phyloP scores from a whole-genome alignment of 2,888 invertebrate species.

The Dysmachus trigonus region DNA sequence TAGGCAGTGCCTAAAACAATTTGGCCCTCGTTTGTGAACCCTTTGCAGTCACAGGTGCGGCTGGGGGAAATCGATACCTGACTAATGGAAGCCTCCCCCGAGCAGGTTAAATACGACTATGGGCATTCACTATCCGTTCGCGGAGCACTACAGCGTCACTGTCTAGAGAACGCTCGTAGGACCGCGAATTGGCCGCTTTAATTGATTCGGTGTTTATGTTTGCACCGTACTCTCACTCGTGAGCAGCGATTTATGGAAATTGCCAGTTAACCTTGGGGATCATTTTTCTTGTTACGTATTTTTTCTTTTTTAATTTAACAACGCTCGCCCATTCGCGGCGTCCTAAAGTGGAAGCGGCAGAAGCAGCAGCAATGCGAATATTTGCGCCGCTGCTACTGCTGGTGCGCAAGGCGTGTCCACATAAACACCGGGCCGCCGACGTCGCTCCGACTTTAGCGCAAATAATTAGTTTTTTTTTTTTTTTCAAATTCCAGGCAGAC shows the following conservation, averaged over 20 bases:
- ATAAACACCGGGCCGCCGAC: background rate
- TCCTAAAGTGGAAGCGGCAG: background rate
- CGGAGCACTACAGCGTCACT: background rate
- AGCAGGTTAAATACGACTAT: background rate
- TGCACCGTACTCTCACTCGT: background rate
- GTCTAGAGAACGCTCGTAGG: background rate
- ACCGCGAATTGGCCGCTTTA: background rate
- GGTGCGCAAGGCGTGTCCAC: background rate
- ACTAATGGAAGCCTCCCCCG: background rate
- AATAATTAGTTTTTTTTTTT: background rate
- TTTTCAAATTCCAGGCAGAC: background rate
- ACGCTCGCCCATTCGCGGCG: background rate
- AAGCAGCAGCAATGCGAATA: background rate
- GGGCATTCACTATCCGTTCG: background rate
- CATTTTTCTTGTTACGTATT: too few species aligned
- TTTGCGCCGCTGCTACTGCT: background rate
- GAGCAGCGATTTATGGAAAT: conserved; percentile 10
- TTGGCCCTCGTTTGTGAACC: background rate
- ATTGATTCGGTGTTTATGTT: conserved; percentile 22
- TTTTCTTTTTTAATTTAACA: background rate
- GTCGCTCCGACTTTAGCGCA: background rate
- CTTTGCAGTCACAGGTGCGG: background rate
- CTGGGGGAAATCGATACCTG: background rate
- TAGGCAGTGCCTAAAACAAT: background rate
- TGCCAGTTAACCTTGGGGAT: conserved; percentile 8